Conservation (phyloP, 64 coral and sea anemone genomes). For the Actinia equina region DNA sequence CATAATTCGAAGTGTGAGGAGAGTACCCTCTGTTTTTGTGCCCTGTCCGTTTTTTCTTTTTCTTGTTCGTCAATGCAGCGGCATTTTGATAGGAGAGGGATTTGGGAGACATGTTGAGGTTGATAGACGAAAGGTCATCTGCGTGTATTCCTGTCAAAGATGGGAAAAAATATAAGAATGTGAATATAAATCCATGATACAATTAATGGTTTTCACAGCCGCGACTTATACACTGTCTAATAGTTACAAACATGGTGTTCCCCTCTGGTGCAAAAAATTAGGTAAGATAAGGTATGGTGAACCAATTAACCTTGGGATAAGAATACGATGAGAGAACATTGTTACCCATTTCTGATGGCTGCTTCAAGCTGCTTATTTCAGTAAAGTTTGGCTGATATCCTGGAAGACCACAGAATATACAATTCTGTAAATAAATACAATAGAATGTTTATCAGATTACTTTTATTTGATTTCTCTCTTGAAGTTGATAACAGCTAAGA, state of each 20-base stretch:
- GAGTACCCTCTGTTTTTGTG: constrained; percentile 18
- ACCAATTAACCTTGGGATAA: too few species aligned
- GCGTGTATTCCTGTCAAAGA: constrained; percentile 35
- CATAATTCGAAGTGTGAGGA: constrained; percentile 16
- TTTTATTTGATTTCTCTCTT: too few species aligned
- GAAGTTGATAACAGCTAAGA: too few species aligned
- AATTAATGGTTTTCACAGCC: too few species aligned
- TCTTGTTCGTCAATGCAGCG: constrained; percentile 34
- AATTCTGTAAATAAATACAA: constrained; percentile 42
- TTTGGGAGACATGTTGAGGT: constrained; percentile 39
- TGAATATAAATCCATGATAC: too few species aligned
- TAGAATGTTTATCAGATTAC: not conserved
- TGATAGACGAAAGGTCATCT: constrained; percentile 55
- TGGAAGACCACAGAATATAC: constrained; percentile 73
- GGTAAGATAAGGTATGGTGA: too few species aligned
- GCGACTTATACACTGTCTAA: too few species aligned
- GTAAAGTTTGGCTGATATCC: constrained; percentile 53
- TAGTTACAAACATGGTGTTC: too few species aligned
- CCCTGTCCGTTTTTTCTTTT: constrained; percentile 34
- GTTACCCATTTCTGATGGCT: not conserved
- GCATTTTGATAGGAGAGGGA: constrained; percentile 34
- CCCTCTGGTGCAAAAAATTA: too few species aligned
- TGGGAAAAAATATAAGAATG: not conserved
- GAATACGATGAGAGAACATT: not conserved
- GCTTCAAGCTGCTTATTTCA: constrained; percentile 9